These are phyloP conservation scores for Nothocercus julius DNA, from an alignment of 2,113 vertebrate species.

Conservation along the genomic window DNA sequence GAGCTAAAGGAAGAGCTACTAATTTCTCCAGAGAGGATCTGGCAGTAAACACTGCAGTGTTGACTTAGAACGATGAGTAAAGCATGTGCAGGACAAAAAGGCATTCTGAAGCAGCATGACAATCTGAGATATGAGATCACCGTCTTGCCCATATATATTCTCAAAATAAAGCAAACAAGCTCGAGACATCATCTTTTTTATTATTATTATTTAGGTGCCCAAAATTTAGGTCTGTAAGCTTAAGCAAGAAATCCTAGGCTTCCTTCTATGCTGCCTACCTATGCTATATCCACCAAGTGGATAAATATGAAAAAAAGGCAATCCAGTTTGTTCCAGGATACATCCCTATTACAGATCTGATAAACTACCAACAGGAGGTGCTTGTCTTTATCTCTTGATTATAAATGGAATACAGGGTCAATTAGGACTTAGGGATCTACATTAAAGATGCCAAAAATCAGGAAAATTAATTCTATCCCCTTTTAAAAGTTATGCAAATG, in stretches of 20 bases:
- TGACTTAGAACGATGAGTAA: background rate
- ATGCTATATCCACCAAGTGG: background rate
- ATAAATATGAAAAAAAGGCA: background rate
- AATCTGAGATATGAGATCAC: background rate
- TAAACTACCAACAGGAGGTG: background rate
- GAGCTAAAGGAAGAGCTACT: background rate
- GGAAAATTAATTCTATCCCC: background rate
- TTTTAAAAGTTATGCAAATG: background rate
- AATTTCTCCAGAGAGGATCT: background rate
- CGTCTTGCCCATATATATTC: background rate
- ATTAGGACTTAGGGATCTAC: background rate
- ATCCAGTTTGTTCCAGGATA: background rate
- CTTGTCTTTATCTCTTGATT: background rate
- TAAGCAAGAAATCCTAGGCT: background rate
- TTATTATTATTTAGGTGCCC: background rate
- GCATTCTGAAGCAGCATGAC: background rate
- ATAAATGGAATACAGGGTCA: background rate
- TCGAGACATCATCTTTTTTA: background rate
- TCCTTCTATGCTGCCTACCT: background rate
- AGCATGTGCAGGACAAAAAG: background rate
- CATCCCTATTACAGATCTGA: background rate
- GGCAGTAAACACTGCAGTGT: background rate
- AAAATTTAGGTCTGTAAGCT: background rate
- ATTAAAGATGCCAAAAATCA: background rate
- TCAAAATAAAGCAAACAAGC: background rate